Evolutionary conservation across 2,797 vertebrate genomes (phyloP).

Genomic region (Paedocypris micromegethes): DNA sequence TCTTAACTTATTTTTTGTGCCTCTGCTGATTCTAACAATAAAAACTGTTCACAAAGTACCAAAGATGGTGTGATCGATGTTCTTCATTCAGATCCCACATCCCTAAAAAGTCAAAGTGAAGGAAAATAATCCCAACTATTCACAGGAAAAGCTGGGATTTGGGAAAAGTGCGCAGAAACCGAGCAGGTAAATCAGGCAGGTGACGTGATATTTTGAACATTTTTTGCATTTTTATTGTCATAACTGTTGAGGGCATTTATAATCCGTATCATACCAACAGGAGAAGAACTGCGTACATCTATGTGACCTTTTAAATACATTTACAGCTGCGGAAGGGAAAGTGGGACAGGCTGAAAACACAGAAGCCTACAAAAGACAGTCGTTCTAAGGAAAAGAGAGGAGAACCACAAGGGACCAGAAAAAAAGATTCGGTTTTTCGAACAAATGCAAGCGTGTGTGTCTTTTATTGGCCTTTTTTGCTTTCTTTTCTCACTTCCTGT

Average conservation of each 20-base stretch:
- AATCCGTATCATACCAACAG: slow-evolving; percentile 73
- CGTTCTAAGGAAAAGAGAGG: slow-evolving; percentile 56
- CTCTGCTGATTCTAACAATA: slow-evolving; percentile 75
- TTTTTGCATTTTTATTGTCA: slow-evolving; percentile 69
- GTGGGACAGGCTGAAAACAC: slow-evolving; percentile 66
- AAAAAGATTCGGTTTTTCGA: slow-evolving; percentile 64
- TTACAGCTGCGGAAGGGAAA: slow-evolving; percentile 68
- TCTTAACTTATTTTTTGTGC: slow-evolving; percentile 72
- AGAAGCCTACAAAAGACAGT: slow-evolving; percentile 71
- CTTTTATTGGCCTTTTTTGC: slow-evolving; percentile 45
- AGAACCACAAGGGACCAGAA: slow-evolving; percentile 68
- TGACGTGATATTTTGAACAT: slow-evolving; percentile 38
- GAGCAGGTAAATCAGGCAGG: slow-evolving; percentile 37
- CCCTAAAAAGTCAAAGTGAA: not conserved
- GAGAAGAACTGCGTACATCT: slow-evolving; percentile 77
- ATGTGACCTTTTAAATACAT: slow-evolving; percentile 78
- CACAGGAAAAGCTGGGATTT: not conserved
- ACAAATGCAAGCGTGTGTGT: slow-evolving; percentile 56
- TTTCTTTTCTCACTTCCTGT: slow-evolving; percentile 40
- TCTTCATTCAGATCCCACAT: not conserved
- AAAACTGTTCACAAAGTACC: slow-evolving; percentile 69
- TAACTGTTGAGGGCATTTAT: slow-evolving; percentile 63
- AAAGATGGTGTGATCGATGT: slow-evolving; percentile 38
- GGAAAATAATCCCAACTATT: not conserved
- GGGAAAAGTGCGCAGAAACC: not conserved